Evolutionary conservation across 1,140 invertebrate genomes (phyloP).

Genomic region (Gonioctena quinquepunctata): DNA sequence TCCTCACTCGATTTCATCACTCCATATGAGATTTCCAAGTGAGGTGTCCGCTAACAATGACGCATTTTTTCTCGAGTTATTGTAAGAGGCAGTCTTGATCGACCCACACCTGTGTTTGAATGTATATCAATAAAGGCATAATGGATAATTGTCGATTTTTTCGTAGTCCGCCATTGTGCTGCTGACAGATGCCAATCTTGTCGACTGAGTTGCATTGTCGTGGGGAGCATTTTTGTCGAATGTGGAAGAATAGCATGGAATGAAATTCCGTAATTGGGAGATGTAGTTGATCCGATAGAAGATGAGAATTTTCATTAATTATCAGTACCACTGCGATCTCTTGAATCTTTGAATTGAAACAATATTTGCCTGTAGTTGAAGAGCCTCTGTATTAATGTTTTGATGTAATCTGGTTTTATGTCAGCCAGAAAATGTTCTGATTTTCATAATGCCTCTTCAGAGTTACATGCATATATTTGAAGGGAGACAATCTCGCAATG

Average conservation of each 20-base stretch:
- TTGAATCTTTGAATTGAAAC: too few species aligned
- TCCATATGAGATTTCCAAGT: background rate
- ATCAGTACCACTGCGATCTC: too few species aligned
- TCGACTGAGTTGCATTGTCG: background rate
- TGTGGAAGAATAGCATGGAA: background rate
- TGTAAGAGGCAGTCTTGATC: constrained; percentile 5
- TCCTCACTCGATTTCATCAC: too few species aligned
- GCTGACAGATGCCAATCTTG: constrained; percentile 15
- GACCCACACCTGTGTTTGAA: constrained; percentile 32
- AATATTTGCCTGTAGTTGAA: too few species aligned
- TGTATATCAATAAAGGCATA: constrained; percentile 32
- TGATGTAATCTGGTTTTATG: too few species aligned
- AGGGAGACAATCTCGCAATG: too few species aligned
- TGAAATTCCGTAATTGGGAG: background rate
- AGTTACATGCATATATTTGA: too few species aligned
- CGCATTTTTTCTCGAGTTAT: background rate
- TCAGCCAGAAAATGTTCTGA: too few species aligned
- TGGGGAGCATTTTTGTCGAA: background rate
- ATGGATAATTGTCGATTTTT: constrained; percentile 17
- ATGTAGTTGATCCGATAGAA: background rate
- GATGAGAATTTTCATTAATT: background rate
- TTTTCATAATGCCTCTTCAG: too few species aligned
- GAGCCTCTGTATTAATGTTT: too few species aligned
- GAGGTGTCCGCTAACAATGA: background rate
- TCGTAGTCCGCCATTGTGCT: background rate